A percentile compares a stretch with the other conserved stretches of the same genome.
Evolutionary conservation across 2,888 invertebrate genomes (phyloP).

Genomic region (Drosophila peninsularis): DNA sequence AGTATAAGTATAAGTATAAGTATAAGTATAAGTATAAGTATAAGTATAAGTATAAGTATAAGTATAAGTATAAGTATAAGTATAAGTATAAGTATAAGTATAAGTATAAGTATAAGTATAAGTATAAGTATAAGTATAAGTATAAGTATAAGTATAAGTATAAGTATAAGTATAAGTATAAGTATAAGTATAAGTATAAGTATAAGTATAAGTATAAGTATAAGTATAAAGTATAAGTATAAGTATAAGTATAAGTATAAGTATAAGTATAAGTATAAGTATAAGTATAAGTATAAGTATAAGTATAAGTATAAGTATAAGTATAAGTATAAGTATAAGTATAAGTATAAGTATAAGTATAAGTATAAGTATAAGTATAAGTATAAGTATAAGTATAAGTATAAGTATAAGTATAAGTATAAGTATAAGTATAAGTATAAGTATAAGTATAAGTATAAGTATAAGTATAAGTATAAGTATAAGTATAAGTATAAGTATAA

Average conservation of each 20-base stretch:
- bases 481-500: slow-evolving; percentile 4
- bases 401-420: slow-evolving; percentile 3
- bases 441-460: slow-evolving; percentile 10
- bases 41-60: slow-evolving; percentile 4
- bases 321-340: slow-evolving; percentile 6
- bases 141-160: neutral
- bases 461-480: slow-evolving; percentile 1
- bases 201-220: too few relatives aligned
- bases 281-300: slow-evolving; percentile 7
- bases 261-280: slow-evolving; percentile 10
- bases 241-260: slow-evolving; percentile 2
- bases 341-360: slow-evolving; percentile 6
- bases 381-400: slow-evolving; percentile 1
- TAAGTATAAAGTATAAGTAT: too few relatives aligned
- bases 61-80: slow-evolving; percentile 4
- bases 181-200: slow-evolving; percentile 1
- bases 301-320: slow-evolving; percentile 6
- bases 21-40: slow-evolving; percentile 3
- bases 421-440: slow-evolving; percentile 4
- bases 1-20: neutral
- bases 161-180: slow-evolving; percentile 4
- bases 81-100: slow-evolving; percentile 12
- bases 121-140: neutral
- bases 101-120: slow-evolving; percentile 8
- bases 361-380: slow-evolving; percentile 6